A percentile compares a stretch with the other conserved stretches of the same genome.
Conservation (phyloP, 2,888 invertebrate genomes). For the Nemotelus pantherinus region DNA sequence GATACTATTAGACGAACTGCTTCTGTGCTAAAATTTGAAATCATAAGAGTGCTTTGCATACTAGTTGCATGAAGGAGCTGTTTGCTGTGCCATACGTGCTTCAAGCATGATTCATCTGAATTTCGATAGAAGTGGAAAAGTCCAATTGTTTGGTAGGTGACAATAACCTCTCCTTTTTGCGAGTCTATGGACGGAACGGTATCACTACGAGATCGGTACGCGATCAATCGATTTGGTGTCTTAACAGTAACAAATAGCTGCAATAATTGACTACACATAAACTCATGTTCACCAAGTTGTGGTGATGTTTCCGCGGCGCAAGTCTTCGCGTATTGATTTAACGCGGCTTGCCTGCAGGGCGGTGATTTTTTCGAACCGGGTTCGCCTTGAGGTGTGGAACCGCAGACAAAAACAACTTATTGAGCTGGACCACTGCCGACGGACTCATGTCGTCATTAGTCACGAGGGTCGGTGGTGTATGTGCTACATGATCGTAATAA, state of each 20-base stretch:
- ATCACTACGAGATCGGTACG: constrained; percentile 33
- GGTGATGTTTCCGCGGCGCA: constrained; percentile 47
- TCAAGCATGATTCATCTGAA: too few relatives aligned
- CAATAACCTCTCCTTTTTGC: constrained; percentile 31
- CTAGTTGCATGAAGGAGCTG: too few relatives aligned
- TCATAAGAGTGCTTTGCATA: too few relatives aligned
- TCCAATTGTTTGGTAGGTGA: neutral
- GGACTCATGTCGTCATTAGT: constrained; percentile 49
- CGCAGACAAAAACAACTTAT: constrained; percentile 42
- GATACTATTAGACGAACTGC: too few relatives aligned
- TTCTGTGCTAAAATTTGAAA: too few relatives aligned
- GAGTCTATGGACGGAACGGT: constrained; percentile 21
- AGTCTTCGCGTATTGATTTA: constrained; percentile 40
- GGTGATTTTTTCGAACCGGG: constrained; percentile 40
- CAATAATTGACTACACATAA: constrained; percentile 50
- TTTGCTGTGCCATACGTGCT: too few relatives aligned
- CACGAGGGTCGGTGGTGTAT: constrained; percentile 44
- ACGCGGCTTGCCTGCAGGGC: constrained; percentile 39
- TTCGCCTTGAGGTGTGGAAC: constrained; percentile 45
- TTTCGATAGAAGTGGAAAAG: too few relatives aligned
- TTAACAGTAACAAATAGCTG: constrained; percentile 48
- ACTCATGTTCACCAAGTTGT: constrained; percentile 44
- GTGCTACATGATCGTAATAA: constrained; percentile 44
- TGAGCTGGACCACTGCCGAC: constrained; percentile 29
- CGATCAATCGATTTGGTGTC: constrained; percentile 42